phyloP scores from a whole-genome alignment of 2,113 vertebrate genomes.

The Cyrtonyx montezumae region DNA sequence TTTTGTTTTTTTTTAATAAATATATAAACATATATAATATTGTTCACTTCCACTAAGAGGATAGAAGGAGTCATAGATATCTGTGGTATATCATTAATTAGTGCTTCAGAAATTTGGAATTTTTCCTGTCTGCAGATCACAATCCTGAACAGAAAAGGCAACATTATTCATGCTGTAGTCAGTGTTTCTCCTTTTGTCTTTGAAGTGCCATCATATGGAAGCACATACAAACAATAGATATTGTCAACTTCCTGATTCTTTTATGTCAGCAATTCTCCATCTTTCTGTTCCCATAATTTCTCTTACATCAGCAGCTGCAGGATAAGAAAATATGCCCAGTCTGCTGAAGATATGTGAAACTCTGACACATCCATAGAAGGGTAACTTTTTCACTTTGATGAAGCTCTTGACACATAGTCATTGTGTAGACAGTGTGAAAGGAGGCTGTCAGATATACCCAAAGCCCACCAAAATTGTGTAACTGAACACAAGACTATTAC shows the following conservation, averaged over 20 bases:
- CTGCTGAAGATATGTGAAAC: background rate
- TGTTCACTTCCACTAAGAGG: background rate
- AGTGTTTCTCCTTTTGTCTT: background rate
- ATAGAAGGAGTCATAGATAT: background rate
- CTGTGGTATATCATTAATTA: background rate
- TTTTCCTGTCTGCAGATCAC: background rate
- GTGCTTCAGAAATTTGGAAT: background rate
- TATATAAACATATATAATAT: too few relatives aligned
- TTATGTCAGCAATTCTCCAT: background rate
- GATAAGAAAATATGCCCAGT: background rate
- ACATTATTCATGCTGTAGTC: background rate
- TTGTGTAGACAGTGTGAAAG: background rate
- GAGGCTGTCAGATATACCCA: background rate
- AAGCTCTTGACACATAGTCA: background rate
- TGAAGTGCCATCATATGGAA: background rate
- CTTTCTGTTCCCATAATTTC: background rate
- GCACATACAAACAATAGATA: background rate
- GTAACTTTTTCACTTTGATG: accelerated
- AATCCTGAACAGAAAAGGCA: background rate
- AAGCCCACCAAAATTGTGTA: background rate
- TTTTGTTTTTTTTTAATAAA: too few relatives aligned
- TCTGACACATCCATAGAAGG: background rate
- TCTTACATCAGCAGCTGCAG: background rate
- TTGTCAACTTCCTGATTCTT: background rate
- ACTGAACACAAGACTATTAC: background rate